Conservation (phyloP, 2,113 vertebrate species). For the Scytalopus superciliaris region DNA sequence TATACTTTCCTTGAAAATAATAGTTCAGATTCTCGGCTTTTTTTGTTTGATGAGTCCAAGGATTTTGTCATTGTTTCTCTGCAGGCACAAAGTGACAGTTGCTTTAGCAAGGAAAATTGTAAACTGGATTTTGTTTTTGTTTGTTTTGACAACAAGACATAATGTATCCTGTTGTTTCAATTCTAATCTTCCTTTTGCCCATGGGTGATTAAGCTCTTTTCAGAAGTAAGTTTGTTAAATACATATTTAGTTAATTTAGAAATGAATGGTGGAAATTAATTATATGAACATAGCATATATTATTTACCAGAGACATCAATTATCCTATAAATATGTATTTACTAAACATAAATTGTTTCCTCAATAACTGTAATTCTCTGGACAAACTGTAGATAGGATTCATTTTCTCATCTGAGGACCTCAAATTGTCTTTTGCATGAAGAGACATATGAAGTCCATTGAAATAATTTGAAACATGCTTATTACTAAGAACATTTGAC, state of each 20-base stretch:
- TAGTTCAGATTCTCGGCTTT: neutral
- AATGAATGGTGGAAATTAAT: slow-evolving; percentile 21
- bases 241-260: slow-evolving; percentile 46
- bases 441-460: neutral
- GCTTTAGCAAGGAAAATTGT: slow-evolving; percentile 9
- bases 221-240: slow-evolving; percentile 39
- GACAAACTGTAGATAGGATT: neutral
- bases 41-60: neutral
- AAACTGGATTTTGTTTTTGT: slow-evolving; percentile 4
- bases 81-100: neutral
- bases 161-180: slow-evolving; percentile 36
- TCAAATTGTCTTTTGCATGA: neutral
- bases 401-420: neutral
- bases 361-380: neutral
- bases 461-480: neutral
- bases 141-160: slow-evolving; percentile 28
- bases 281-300: slow-evolving; percentile 29
- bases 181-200: slow-evolving; percentile 31
- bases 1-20: neutral
- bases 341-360: neutral
- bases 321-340: slow-evolving; percentile 24
- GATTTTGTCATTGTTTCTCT: neutral
- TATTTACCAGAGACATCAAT: slow-evolving; percentile 39
- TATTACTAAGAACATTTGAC: neutral
- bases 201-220: slow-evolving; percentile 23